A percentile compares a stretch with the other conserved stretches of the same genome.
phyloP scores from a whole-genome alignment of 2,797 vertebrate species.

The Octomys mimax region DNA sequence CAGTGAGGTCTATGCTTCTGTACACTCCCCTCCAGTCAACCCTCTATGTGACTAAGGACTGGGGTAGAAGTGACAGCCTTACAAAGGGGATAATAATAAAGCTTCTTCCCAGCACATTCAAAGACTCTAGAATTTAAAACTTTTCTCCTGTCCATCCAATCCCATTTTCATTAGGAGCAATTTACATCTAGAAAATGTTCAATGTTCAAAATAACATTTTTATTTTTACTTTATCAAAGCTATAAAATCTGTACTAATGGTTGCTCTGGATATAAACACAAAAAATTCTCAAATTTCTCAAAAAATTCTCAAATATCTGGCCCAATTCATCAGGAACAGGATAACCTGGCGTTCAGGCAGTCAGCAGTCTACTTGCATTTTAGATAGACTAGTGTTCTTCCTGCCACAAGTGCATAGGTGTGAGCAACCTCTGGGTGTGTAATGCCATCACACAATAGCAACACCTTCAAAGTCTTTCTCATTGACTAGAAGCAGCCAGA shows the following conservation, averaged over 20 bases:
- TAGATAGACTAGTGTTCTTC: constrained; percentile 47
- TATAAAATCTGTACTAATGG: constrained; percentile 39
- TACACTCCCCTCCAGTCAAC: neutral
- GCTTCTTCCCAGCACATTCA: neutral
- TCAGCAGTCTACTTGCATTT: constrained; percentile 25
- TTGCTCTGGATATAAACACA: constrained; percentile 46
- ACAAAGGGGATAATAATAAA: constrained; percentile 52
- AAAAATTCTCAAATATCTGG: constrained; percentile 64
- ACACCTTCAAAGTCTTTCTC: constrained; percentile 85
- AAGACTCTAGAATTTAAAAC: constrained; percentile 63
- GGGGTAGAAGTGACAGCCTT: constrained; percentile 58
- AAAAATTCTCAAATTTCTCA: constrained; percentile 60
- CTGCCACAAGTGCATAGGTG: constrained; percentile 66
- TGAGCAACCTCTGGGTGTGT: constrained; percentile 60
- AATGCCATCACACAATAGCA: constrained; percentile 83
- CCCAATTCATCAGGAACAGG: constrained; percentile 65
- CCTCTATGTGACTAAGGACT: constrained; percentile 49
- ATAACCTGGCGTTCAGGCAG: constrained; percentile 44
- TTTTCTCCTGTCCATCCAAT: constrained; percentile 35
- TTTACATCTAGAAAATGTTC: constrained; percentile 48
- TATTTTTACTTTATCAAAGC: constrained; percentile 62
- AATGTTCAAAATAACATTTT: constrained; percentile 51
- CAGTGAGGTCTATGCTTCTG: constrained; percentile 31
- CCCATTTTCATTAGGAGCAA: constrained; percentile 57
- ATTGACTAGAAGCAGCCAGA: constrained; percentile 87